phyloP scores from a whole-genome alignment of 2,797 vertebrate species.

The Garrulus glandarius region DNA sequence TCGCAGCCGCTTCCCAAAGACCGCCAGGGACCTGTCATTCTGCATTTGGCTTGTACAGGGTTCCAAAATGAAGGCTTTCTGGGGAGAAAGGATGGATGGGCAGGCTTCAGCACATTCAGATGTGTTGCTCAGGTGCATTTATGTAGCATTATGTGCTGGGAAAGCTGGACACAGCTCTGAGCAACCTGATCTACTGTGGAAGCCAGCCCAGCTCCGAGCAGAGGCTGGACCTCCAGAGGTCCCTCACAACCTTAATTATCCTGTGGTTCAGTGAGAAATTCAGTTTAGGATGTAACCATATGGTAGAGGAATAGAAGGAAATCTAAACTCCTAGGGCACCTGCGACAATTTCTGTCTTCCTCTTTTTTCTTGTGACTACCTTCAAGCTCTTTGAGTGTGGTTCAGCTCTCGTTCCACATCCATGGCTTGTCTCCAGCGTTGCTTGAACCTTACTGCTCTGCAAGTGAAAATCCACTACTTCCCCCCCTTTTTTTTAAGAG shows the following conservation, averaged over 20 bases:
- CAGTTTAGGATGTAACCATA: neutral
- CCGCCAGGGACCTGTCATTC: neutral
- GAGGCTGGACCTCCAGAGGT: neutral
- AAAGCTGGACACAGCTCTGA: neutral
- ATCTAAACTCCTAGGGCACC: neutral
- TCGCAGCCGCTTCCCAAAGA: neutral
- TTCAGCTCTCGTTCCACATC: neutral
- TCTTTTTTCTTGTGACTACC: neutral
- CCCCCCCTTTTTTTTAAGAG: neutral
- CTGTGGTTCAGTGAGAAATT: neutral
- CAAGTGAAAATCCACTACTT: neutral
- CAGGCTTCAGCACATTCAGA: neutral
- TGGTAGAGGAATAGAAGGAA: neutral
- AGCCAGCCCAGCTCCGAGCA: neutral
- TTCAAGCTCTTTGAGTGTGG: neutral
- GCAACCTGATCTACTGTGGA: neutral
- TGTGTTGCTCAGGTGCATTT: neutral
- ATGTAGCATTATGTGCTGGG: accelerated
- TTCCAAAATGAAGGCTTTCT: neutral
- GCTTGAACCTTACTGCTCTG: neutral
- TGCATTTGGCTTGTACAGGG: neutral
- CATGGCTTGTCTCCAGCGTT: neutral
- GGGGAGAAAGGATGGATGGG: neutral
- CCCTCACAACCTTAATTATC: neutral
- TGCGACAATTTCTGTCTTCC: neutral